phyloP scores from a whole-genome alignment of 2,113 vertebrate genomes.

The Thryonomys swinderianus region DNA sequence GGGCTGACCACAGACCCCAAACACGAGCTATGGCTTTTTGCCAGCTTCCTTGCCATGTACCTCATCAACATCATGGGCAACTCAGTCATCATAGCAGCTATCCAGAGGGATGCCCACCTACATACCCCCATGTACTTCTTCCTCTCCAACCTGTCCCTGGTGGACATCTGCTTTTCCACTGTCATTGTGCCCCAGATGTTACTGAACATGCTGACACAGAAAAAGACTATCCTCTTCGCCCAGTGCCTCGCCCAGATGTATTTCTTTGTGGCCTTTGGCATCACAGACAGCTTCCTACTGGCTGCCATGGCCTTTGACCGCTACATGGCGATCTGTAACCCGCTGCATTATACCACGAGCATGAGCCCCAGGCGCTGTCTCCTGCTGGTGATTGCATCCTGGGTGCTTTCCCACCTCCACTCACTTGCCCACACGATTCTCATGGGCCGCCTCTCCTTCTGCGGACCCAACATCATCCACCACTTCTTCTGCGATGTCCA shows the following conservation, averaged over 20 bases:
- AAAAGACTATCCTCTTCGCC: constrained; percentile 35
- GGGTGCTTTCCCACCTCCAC: constrained; percentile 63
- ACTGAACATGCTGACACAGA: constrained; percentile 58
- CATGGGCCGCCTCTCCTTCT: constrained; percentile 71
- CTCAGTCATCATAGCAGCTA: constrained; percentile 67
- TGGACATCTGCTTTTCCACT: constrained; percentile 72
- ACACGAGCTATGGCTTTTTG: constrained; percentile 59
- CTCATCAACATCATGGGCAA: constrained; percentile 67
- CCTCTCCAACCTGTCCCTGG: constrained; percentile 65
- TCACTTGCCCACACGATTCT: constrained; percentile 47
- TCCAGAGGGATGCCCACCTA: neutral
- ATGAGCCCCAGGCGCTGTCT: constrained; percentile 52
- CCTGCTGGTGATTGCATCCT: constrained; percentile 46
- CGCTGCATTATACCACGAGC: constrained; percentile 53
- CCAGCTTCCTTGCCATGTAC: constrained; percentile 64
- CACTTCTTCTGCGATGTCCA: constrained; percentile 79
- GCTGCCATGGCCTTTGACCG: constrained; percentile 69
- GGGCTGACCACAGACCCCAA: constrained; percentile 58
- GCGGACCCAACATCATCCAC: constrained; percentile 63
- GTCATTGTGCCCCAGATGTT: constrained; percentile 65
- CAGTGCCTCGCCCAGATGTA: constrained; percentile 75
- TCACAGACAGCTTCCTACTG: constrained; percentile 72
- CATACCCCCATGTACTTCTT: constrained; percentile 77
- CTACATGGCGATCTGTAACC: constrained; percentile 75
- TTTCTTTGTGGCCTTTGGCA: constrained; percentile 73